Percentiles rank a stretch among this genome's conserved stretches.
These are phyloP conservation scores for Octonoba sinensis DNA, from an alignment of 2,888 invertebrate species.

Conservation along the genomic window DNA sequence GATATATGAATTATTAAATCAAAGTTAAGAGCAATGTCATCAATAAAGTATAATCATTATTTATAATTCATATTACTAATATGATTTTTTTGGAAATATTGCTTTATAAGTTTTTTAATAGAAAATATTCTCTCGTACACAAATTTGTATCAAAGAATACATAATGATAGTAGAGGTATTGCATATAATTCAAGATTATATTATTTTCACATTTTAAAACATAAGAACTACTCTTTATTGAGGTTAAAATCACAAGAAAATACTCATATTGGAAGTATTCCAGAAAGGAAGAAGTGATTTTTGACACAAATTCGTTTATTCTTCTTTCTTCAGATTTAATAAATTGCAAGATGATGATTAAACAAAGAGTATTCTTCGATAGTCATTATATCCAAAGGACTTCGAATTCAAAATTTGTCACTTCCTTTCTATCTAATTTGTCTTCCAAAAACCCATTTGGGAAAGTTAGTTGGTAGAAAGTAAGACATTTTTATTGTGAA, in stretches of 20 bases:
- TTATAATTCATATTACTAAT: no score
- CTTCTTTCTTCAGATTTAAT: constrained; percentile 4
- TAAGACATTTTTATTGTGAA: constrained; percentile 9
- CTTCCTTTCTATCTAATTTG: constrained; percentile 3
- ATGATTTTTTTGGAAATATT: no score
- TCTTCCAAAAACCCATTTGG: background rate
- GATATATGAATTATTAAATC: no score
- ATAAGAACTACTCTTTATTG: background rate
- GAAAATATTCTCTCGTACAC: no score
- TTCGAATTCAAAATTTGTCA: constrained; percentile 8
- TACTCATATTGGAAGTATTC: constrained; percentile 7
- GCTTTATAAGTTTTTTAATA: no score
- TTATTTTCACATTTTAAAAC: background rate
- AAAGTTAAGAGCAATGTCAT: no score
- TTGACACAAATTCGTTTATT: background rate
- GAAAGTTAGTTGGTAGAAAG: constrained; percentile 4
- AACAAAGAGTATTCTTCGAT: background rate
- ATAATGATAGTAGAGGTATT: no score
- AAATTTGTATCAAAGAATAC: no score
- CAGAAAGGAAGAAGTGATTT: background rate
- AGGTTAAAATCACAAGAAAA: background rate
- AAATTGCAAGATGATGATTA: constrained; percentile 6
- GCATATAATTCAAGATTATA: no score
- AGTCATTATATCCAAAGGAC: background rate
- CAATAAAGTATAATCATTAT: no score